These are phyloP conservation scores for Melanotaenia parkinsoni DNA, from an alignment of 2,797 vertebrate species.

Conservation along the genomic window DNA sequence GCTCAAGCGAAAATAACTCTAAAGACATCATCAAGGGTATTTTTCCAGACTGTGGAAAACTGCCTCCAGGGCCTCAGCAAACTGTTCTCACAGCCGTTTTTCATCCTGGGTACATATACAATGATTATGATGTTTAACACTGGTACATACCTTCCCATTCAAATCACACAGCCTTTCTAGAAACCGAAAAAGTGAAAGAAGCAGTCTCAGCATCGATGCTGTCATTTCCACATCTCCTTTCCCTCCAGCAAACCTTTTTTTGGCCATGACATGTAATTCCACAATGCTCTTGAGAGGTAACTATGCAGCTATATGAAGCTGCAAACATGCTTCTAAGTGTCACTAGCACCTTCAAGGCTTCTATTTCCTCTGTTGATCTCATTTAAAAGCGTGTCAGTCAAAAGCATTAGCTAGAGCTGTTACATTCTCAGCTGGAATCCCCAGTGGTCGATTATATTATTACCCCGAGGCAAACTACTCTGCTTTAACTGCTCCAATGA, in stretches of 20 bases:
- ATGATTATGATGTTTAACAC: slow-evolving; percentile 12
- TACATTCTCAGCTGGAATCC: slow-evolving; percentile 64
- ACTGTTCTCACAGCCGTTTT: slow-evolving; percentile 16
- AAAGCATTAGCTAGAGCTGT: slow-evolving; percentile 70
- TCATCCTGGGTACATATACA: slow-evolving; percentile 2
- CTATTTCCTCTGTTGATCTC: slow-evolving; percentile 48
- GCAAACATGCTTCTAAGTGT: slow-evolving; percentile 45
- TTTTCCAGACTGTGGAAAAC: slow-evolving; percentile 23
- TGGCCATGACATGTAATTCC: slow-evolving; percentile 15
- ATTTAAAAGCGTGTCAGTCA: slow-evolving; percentile 80
- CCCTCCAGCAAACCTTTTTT: slow-evolving; percentile 17
- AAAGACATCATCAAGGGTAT: slow-evolving; percentile 6
- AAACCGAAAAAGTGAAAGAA: slow-evolving; percentile 5
- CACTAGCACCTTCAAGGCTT: slow-evolving; percentile 42
- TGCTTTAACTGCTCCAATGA: slow-evolving; percentile 66
- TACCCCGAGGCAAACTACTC: slow-evolving; percentile 59
- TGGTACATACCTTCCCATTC: not conserved
- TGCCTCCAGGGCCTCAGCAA: not conserved
- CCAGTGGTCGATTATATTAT: slow-evolving; percentile 40
- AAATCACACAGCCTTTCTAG: slow-evolving; percentile 13
- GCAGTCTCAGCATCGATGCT: not conserved
- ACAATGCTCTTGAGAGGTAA: slow-evolving; percentile 6
- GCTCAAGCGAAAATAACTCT: slow-evolving; percentile 3
- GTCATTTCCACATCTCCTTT: slow-evolving; percentile 21
- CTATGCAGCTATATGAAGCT: slow-evolving; percentile 19